These are phyloP conservation scores for Polietes domitor DNA, from an alignment of 2,888 invertebrate genomes.

Conservation along the genomic window DNA sequence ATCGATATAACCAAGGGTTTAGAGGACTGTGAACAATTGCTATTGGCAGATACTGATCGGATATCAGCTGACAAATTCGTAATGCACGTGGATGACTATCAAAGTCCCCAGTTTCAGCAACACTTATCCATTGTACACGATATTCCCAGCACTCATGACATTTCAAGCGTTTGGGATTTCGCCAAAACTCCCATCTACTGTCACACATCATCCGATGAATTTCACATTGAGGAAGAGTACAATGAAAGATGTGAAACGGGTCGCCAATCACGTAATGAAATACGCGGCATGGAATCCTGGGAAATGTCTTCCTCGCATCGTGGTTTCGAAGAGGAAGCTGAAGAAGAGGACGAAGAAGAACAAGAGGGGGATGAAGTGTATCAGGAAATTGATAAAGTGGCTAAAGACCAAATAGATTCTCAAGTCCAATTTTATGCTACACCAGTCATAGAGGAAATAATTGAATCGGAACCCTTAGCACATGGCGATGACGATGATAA, in stretches of 20 bases:
- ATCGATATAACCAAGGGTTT: constrained; percentile 35
- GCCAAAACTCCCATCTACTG: constrained; percentile 13
- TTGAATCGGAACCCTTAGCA: not conserved
- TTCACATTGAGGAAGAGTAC: not conserved
- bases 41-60: constrained; percentile 46
- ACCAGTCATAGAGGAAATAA: not conserved
- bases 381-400: not conserved
- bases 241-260: not conserved
- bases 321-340: not conserved
- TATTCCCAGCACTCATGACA: constrained; percentile 64
- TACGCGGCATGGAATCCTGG: not conserved
- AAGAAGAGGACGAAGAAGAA: not conserved
- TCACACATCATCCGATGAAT: constrained; percentile 47
- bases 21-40: constrained; percentile 20
- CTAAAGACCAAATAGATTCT: not conserved
- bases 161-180: constrained; percentile 57
- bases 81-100: constrained; percentile 26
- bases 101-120: not conserved
- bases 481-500: not conserved
- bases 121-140: constrained; percentile 27
- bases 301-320: constrained; percentile 19
- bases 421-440: not conserved
- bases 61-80: constrained; percentile 24
- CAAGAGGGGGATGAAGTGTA: not conserved
- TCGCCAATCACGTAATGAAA: not conserved